Conservation (phyloP, 2,797 vertebrate genomes). For the Centroberyx gerrardi region DNA sequence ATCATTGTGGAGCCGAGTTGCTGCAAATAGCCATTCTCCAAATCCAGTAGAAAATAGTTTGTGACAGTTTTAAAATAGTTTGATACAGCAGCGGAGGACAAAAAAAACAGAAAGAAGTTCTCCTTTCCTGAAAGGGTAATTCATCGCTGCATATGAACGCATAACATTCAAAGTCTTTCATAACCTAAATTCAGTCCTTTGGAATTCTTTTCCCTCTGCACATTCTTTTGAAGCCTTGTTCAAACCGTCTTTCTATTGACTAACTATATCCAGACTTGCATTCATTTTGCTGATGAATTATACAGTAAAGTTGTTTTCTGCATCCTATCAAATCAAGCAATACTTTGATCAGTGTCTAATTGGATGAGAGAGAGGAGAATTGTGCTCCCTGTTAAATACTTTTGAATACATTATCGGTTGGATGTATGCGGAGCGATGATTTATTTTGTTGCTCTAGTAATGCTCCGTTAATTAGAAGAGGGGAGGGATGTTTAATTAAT, state of each 20-base stretch:
- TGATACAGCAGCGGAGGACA: conserved; percentile 26
- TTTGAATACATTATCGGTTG: conserved; percentile 68
- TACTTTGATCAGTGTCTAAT: conserved; percentile 82
- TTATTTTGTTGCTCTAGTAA: conserved; percentile 80
- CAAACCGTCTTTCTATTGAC: conserved; percentile 39
- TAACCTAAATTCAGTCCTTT: conserved; percentile 34
- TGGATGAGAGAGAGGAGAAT: conserved; percentile 66
- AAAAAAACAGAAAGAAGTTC: conserved; percentile 8
- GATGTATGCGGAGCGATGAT: conserved; percentile 68
- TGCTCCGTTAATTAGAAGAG: conserved; percentile 80
- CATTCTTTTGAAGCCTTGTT: conserved; percentile 50
- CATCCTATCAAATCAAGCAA: conserved; percentile 73
- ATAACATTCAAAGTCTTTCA: conserved; percentile 16
- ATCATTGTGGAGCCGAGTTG: conserved; percentile 42
- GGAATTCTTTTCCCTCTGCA: conserved; percentile 10
- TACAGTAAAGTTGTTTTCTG: conserved; percentile 49
- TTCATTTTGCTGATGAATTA: conserved; percentile 66
- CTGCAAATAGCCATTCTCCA: conserved; percentile 44
- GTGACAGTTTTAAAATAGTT: conserved; percentile 36
- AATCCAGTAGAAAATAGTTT: conserved; percentile 40
- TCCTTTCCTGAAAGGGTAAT: neutral
- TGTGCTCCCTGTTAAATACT: conserved; percentile 63
- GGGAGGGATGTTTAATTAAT: conserved; percentile 82
- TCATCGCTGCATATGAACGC: neutral
- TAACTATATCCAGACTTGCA: conserved; percentile 52